A percentile compares a stretch with the other conserved stretches of the same genome.
Evolutionary conservation across 1,140 invertebrate species (phyloP).

Genomic region (Heliconius eleuchia): DNA sequence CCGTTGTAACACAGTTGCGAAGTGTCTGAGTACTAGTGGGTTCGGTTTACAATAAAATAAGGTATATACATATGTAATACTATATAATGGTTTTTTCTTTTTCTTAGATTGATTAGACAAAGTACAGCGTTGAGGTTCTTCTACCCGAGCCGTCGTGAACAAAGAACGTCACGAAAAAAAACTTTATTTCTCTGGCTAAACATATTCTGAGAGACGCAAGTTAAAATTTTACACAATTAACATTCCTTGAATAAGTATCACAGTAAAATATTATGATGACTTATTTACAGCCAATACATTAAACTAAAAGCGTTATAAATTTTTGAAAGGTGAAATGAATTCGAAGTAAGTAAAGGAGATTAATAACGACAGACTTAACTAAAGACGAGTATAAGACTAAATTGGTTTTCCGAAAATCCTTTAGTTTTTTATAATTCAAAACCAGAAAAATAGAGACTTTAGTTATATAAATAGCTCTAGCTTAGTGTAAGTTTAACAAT

Average conservation of each 20-base stretch:
- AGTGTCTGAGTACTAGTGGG: background rate
- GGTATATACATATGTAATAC: background rate
- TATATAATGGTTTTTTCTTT: background rate
- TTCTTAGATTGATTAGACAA: background rate
- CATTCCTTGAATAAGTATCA: background rate
- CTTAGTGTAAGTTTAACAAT: too few species aligned
- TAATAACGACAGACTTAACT: too few species aligned
- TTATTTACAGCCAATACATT: constrained; percentile 8
- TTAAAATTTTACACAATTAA: background rate
- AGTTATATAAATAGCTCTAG: too few species aligned
- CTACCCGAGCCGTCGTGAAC: too few species aligned
- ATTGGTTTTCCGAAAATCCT: background rate
- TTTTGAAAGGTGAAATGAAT: background rate
- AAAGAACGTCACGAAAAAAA: too few species aligned
- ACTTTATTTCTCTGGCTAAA: too few species aligned
- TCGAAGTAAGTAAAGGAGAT: background rate
- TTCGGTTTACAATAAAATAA: background rate
- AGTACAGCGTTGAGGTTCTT: too few species aligned
- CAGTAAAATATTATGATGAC: background rate
- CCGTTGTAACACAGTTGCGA: background rate
- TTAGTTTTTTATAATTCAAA: too few species aligned
- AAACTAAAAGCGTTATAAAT: background rate
- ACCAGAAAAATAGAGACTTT: too few species aligned
- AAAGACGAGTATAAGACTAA: background rate
- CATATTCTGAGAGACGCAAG: background rate